Conservation (phyloP, 1,140 invertebrate genomes). For the Lepidurus packardi region DNA sequence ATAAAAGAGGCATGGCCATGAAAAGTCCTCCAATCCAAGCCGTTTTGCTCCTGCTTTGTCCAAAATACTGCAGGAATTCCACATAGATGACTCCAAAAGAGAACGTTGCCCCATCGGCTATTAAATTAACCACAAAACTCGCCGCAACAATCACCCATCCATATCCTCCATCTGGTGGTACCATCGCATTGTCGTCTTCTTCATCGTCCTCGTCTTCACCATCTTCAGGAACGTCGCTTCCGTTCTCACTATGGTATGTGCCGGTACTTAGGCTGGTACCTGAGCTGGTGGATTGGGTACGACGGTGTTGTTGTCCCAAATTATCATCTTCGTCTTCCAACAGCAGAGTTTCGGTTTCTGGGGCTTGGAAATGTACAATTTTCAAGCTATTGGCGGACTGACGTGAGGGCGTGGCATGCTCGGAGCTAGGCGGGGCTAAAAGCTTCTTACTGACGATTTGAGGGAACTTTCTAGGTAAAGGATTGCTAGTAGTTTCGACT, state of each 20-base stretch:
- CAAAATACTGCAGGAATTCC: conserved; percentile 79
- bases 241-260: not conserved
- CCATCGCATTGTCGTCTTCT: conserved; percentile 19
- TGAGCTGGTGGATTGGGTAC: not conserved
- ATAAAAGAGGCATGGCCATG: conserved; percentile 81
- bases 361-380: not conserved
- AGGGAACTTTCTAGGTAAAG: not conserved
- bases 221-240: not conserved
- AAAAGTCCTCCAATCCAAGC: conserved; percentile 84
- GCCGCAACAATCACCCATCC: conserved; percentile 72
- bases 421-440: not conserved
- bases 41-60: conserved; percentile 71
- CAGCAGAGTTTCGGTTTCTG: not conserved
- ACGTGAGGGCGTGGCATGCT: not conserved
- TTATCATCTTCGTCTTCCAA: not conserved
- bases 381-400: not conserved
- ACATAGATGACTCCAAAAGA: conserved; percentile 85
- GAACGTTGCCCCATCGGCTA: conserved; percentile 91
- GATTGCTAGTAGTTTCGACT: not conserved
- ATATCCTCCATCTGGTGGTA: conserved; percentile 45
- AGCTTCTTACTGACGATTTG: not conserved
- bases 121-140: conserved; percentile 82
- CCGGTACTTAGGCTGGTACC: conserved; percentile 3
- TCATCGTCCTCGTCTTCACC: not conserved
- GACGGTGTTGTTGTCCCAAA: not conserved